Percentiles rank a stretch among this genome's conserved stretches.
Conservation (phyloP, 2,113 vertebrate species). For the Chunga burmeisteri region DNA sequence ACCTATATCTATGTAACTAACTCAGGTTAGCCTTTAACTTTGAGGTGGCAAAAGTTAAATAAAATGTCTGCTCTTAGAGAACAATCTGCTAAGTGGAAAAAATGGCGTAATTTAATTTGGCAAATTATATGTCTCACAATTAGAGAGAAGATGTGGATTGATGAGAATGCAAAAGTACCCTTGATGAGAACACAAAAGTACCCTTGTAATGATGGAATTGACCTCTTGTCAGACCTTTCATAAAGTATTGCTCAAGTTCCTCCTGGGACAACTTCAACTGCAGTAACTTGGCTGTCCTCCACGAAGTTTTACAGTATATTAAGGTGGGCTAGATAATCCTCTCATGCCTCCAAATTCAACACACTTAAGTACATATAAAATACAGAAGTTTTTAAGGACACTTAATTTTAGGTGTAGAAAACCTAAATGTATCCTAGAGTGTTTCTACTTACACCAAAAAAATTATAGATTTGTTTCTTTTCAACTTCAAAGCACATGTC, state of each 20-base stretch:
- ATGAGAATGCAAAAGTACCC: neutral
- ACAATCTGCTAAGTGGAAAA: neutral
- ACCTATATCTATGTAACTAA: neutral
- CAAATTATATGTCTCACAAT: neutral
- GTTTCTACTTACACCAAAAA: neutral
- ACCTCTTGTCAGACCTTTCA: neutral
- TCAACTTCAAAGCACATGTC: neutral
- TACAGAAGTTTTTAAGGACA: neutral
- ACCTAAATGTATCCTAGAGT: neutral
- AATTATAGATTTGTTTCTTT: neutral
- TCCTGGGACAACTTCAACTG: neutral
- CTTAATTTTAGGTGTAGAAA: neutral
- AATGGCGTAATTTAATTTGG: neutral
- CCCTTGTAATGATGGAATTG: neutral
- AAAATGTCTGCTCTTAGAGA: neutral
- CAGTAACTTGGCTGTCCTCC: neutral
- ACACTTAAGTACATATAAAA: neutral
- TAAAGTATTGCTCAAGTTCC: neutral
- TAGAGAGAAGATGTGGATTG: neutral
- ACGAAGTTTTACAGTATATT: neutral
- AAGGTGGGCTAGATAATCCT: neutral
- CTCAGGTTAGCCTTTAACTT: neutral
- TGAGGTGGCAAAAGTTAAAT: neutral
- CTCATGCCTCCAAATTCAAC: neutral
- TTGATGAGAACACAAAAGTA: neutral